These are phyloP conservation scores for Eueides isabella DNA, from an alignment of 1,140 invertebrate genomes.

Conservation along the genomic window DNA sequence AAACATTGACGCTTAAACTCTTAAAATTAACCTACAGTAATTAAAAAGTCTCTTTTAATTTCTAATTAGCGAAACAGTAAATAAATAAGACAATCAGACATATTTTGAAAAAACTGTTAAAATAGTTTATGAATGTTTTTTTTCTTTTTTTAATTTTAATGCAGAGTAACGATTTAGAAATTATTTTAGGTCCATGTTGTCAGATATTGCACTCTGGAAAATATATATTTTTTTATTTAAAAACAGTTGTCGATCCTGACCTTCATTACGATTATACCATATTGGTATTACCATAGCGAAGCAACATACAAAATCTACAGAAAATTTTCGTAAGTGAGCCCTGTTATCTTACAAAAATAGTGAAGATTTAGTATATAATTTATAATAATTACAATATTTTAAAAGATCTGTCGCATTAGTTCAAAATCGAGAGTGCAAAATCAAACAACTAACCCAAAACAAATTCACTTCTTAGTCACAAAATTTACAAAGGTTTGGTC, in stretches of 20 bases:
- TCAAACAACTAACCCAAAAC: slow-evolving; percentile 37
- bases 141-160: slow-evolving; percentile 55
- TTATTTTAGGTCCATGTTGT: slow-evolving; percentile 35
- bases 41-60: slow-evolving; percentile 62
- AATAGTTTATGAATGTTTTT: slow-evolving; percentile 44
- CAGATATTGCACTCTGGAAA: slow-evolving; percentile 31
- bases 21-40: slow-evolving; percentile 51
- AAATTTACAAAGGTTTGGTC: slow-evolving; percentile 46
- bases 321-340: slow-evolving; percentile 64
- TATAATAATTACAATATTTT: neutral
- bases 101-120: slow-evolving; percentile 68
- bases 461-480: slow-evolving; percentile 40
- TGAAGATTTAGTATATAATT: slow-evolving; percentile 52
- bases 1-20: slow-evolving; percentile 61
- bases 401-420: slow-evolving; percentile 11
- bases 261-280: slow-evolving; percentile 33
- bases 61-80: slow-evolving; percentile 42
- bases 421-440: slow-evolving; percentile 37
- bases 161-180: slow-evolving; percentile 56
- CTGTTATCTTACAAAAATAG: slow-evolving; percentile 49
- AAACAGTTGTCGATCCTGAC: slow-evolving; percentile 47
- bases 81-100: slow-evolving; percentile 37
- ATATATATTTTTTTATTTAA: slow-evolving; percentile 17
- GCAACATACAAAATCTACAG: slow-evolving; percentile 57
- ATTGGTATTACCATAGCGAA: slow-evolving; percentile 40